phyloP scores from a whole-genome alignment of 1,140 invertebrate species.

The Hestina assimilis region DNA sequence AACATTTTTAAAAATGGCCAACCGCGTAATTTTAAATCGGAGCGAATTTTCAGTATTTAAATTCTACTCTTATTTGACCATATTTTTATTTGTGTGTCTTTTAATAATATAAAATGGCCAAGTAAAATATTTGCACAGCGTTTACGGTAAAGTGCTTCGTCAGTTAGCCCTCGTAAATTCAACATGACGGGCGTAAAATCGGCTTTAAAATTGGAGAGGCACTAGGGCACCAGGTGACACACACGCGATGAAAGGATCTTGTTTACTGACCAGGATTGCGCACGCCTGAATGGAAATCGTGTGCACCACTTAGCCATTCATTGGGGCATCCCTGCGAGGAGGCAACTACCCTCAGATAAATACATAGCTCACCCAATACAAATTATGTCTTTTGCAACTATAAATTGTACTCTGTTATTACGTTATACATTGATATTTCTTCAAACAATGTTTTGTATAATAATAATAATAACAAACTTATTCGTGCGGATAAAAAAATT shows the following conservation, averaged over 20 bases:
- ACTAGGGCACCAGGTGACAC: slow-evolving; percentile 52
- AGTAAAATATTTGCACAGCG: background rate
- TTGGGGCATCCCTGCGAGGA: slow-evolving; percentile 42
- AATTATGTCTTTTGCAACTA: too few species aligned
- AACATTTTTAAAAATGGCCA: too few species aligned
- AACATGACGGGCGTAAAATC: slow-evolving; percentile 12
- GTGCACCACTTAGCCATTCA: slow-evolving; percentile 60
- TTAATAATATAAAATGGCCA: background rate
- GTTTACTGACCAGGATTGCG: slow-evolving; percentile 63
- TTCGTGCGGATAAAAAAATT: too few species aligned
- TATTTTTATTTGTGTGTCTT: too few species aligned
- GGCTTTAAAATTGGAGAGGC: slow-evolving; percentile 24
- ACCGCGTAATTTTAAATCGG: too few species aligned
- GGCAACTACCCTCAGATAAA: slow-evolving; percentile 50
- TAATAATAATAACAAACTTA: too few species aligned
- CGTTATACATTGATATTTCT: too few species aligned
- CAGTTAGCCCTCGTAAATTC: background rate
- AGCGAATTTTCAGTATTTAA: too few species aligned
- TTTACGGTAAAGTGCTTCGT: background rate
- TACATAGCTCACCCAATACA: background rate
- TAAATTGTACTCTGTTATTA: too few species aligned
- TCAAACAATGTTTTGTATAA: too few species aligned
- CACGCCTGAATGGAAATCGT: slow-evolving; percentile 48
- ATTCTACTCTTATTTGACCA: too few species aligned
- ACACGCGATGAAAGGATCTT: slow-evolving; percentile 52